phyloP scores from a whole-genome alignment of 2,888 invertebrate genomes.

The Timandra comae region DNA sequence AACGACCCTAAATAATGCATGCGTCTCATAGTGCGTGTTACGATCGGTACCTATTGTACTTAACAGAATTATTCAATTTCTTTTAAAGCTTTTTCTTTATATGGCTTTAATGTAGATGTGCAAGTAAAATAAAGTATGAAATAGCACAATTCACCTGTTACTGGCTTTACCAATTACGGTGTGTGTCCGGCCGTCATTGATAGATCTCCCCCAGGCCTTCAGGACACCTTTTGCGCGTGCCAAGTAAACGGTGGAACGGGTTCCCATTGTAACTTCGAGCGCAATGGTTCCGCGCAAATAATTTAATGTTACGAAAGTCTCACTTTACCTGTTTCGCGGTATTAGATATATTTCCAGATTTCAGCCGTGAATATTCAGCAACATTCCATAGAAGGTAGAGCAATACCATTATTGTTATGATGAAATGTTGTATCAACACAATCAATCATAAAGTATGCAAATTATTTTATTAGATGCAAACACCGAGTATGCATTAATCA shows the following conservation, averaged over 20 bases:
- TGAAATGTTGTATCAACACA: constrained; percentile 14
- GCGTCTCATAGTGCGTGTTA: constrained; percentile 24
- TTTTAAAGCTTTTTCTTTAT: constrained; percentile 6
- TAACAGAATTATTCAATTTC: constrained; percentile 9
- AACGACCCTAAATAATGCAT: constrained; percentile 41
- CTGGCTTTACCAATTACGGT: constrained; percentile 46
- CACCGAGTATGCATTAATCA: no score
- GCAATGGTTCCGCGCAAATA: constrained; percentile 19
- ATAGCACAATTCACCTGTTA: constrained; percentile 56
- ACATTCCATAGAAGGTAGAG: constrained; percentile 18
- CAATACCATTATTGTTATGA: constrained; percentile 14
- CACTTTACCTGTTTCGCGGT: constrained; percentile 20
- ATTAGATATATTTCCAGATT: constrained; percentile 19
- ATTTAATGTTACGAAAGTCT: constrained; percentile 20
- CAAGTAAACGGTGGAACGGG: constrained; percentile 24
- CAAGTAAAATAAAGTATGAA: constrained; percentile 33
- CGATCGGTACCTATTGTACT: constrained; percentile 7
- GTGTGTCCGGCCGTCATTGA: constrained; percentile 42
- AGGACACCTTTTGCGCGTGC: constrained; percentile 55
- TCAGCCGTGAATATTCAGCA: constrained; percentile 19
- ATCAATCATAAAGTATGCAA: constrained; percentile 9
- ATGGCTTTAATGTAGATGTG: constrained; percentile 3
- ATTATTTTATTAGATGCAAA: constrained; percentile 6
- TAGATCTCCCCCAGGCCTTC: constrained; percentile 37
- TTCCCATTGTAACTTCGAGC: constrained; percentile 14